A percentile compares a stretch with the other conserved stretches of the same genome.
Evolutionary conservation across 2,797 vertebrate genomes (phyloP).

Genomic region (Pangasius larnaudii): DNA sequence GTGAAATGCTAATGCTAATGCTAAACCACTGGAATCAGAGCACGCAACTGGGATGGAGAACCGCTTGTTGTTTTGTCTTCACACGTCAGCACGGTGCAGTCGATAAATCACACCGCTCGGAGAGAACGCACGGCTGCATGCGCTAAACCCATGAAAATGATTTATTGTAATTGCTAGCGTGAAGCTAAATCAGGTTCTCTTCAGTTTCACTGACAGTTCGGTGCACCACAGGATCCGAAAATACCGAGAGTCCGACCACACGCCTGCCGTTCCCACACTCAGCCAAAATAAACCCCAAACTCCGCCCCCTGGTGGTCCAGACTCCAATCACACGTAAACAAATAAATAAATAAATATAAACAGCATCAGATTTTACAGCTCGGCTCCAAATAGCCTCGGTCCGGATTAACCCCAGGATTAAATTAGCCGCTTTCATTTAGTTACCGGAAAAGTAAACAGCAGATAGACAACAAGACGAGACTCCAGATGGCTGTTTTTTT

Average conservation of each 20-base stretch:
- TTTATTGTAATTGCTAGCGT: slow-evolving; percentile 14
- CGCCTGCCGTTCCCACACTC: slow-evolving; percentile 2
- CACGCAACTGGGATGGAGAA: no score
- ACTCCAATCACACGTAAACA: background rate
- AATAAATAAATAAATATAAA: slow-evolving; percentile 7
- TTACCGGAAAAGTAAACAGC: background rate
- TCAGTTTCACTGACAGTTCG: background rate
- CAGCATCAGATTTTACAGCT: background rate
- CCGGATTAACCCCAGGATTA: background rate
- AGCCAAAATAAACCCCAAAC: background rate
- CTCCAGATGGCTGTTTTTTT: background rate
- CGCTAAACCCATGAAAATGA: background rate
- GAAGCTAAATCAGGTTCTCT: background rate
- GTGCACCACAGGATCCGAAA: slow-evolving; percentile 13
- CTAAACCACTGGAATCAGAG: no score
- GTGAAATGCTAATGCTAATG: background rate
- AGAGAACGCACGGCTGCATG: background rate
- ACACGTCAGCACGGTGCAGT: background rate
- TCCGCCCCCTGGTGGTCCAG: slow-evolving; percentile 48
- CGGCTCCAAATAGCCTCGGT: background rate
- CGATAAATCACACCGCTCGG: background rate
- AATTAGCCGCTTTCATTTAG: slow-evolving; percentile 1
- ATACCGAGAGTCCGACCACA: background rate
- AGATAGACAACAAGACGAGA: background rate
- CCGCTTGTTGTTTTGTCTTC: background rate